Evolutionary conservation across 2,797 vertebrate species (phyloP), one percentile per base, ranked within the genome.

Genomic region (Lagocephalus sceleratus): DNA sequence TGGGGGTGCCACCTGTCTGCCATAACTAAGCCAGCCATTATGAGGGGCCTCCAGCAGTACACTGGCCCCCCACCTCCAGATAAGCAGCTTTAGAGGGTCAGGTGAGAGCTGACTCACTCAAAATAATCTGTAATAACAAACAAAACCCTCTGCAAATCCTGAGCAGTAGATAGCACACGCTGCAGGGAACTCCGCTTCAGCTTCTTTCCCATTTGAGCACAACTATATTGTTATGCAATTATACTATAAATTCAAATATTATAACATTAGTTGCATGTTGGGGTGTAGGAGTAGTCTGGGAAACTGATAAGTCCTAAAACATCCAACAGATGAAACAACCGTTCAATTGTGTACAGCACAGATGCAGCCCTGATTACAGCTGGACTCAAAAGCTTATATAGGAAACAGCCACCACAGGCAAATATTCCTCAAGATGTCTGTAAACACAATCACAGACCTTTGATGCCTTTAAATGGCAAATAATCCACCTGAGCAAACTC

Each of bases 61-160:
- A 67, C 65, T 52, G 51, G 52, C 12, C 12, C 39, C 53, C 44
- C 22, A 7, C 39, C 56, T 38, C 22, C 20, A 70, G 75, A 82
- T 84, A 82, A 85, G 70, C 61, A 76, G 84, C 80, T 85, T 84
- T 81, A 26, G 39, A 64, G 42, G 63, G 72, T 84, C 82, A 80
- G 84, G 75, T 83, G 79, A 76, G 76, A 69, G 71, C 64, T 56
- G 69, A 67, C 59, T 71, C 50, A 48, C 63, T 59, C n/a, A 4
- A 63, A 71, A 83, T 83, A 79, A 84, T 78, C 79, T 68, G 75
- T 56, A 81, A 68, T 67, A 59, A 69, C 41, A 59, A 54, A 42
- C 47, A 54, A 51, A 70, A 64, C 54, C 64, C 26, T 23, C 43
- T 26, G 47, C 64, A 70, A 68, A 73, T 71, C 64, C 62, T 49